Base-by-base conservation (phyloP, 2,797 vertebrate species). In the Eupleurogrammus muticus region DNA sequence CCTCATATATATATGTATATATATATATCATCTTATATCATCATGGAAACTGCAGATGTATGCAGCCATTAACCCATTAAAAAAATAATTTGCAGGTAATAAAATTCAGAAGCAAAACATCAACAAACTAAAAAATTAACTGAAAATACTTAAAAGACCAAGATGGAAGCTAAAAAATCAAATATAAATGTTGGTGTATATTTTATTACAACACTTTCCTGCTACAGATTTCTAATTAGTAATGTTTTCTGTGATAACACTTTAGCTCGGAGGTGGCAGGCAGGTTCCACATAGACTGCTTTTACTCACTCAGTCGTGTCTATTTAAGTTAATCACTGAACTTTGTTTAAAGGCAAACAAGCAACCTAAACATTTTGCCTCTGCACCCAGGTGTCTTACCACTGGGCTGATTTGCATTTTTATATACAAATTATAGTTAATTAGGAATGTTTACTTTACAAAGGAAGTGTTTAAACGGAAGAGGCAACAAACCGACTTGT, bases 351-450 rank as follows among this genome's bases (percentile, higher is more conserved):
- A 13, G 21, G 44, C 56, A 52, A 32, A 49, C 19, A 48, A 52
- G 16, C 28, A 51, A 20, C 47, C 47, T 24, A 36, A 51, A 35
- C 60, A 5, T 5, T 16, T 14, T 23, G 16, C 23, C 3, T 47
- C 16, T 20, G 54, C 17, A 35, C 52, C 42, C 66, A 58, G 59
- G 50, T 68, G 58, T 51, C 57, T 36, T 66, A 66, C 50, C 54
- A 28, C 13, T 13, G 10, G 66, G 49, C 56, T 60, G 57, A 54
- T 66, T 54, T 49, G 47, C 54, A 60, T 60, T 36, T 46, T 49
- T 59, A 10, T 35, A 35, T 46, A 20, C 57, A 35, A 44, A 58
- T 52, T 28, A 68, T 20, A 56, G 51, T 42, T 56, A 49, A 55
- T 55, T 16, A 57, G 14, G 46, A 5, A 50, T 20, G 6, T 44